Conservation (phyloP, 2,797 vertebrate species). For the Gymnodraco acuticeps region DNA sequence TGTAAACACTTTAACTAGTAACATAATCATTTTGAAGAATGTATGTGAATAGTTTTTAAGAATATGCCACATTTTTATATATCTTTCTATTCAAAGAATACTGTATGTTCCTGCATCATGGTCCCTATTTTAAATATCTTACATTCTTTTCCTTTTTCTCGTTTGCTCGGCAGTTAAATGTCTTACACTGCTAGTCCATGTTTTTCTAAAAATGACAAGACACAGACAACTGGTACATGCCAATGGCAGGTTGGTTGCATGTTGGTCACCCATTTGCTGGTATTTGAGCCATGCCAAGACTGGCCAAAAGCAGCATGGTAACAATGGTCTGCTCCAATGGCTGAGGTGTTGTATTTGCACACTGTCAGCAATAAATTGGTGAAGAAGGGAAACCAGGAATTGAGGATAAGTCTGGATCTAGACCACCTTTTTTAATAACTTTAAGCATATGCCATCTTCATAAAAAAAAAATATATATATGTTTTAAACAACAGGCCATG, state of each 20-base stretch:
- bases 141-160: not conserved
- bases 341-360: conserved; percentile 51
- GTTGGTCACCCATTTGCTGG: conserved; percentile 48
- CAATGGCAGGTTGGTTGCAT: conserved; percentile 37
- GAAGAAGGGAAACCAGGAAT: not conserved
- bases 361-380: conserved; percentile 45
- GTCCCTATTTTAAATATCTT: too few relatives aligned
- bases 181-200: conserved; percentile 2
- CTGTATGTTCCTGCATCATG: too few relatives aligned
- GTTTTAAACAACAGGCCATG: too few relatives aligned
- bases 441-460: not conserved
- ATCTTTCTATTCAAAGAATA: too few relatives aligned
- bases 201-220: conserved; percentile 34
- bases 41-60: too few relatives aligned
- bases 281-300: conserved; percentile 53
- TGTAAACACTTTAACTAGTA: not conserved
- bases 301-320: conserved; percentile 54
- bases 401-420: not conserved
- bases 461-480: not conserved
- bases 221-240: conserved; percentile 33
- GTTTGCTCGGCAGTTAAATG: not conserved
- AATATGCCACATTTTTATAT: too few relatives aligned
- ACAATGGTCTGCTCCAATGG: conserved; percentile 42
- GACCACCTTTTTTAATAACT: not conserved
- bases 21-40: not conserved